Conservation (phyloP, 2,797 vertebrate genomes). For the Coregonus sp. region DNA sequence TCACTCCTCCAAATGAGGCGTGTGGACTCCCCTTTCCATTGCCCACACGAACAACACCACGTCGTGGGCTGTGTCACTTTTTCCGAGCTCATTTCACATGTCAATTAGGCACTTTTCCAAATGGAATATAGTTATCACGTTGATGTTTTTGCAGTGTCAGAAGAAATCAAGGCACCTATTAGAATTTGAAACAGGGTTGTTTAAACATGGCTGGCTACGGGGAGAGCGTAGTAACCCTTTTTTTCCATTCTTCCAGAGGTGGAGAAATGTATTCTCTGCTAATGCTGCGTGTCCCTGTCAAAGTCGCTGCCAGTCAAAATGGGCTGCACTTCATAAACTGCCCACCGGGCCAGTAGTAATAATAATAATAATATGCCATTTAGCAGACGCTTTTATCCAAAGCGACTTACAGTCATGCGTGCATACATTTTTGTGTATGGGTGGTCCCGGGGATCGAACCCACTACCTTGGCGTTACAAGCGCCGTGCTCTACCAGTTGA, state of each 20-base stretch:
- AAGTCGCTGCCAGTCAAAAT: slow-evolving; percentile 32
- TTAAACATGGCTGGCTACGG: slow-evolving; percentile 26
- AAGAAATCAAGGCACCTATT: slow-evolving; percentile 34
- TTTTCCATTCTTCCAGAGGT: slow-evolving; percentile 5
- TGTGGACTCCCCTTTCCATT: background rate
- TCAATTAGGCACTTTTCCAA: slow-evolving; percentile 50
- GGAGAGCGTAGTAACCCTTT: slow-evolving; percentile 6
- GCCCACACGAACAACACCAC: slow-evolving; percentile 15
- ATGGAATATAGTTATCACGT: slow-evolving; percentile 48
- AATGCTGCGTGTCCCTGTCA: slow-evolving; percentile 15
- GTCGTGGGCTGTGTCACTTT: slow-evolving; percentile 39
- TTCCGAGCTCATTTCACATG: slow-evolving; percentile 50
- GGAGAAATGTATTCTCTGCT: slow-evolving; percentile 23
- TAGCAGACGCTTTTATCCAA: too few species aligned
- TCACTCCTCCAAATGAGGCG: background rate
- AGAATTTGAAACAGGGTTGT: slow-evolving; percentile 30
- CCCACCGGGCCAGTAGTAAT: slow-evolving; percentile 10
- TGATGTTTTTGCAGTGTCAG: slow-evolving; percentile 54
- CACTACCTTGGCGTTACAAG: too few species aligned
- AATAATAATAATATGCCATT: slow-evolving; percentile 4
- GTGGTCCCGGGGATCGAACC: too few species aligned
- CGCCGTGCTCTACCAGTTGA: too few species aligned
- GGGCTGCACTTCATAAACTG: slow-evolving; percentile 28
- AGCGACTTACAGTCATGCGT: too few species aligned
- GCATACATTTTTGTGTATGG: too few species aligned